Evolutionary conservation across 1,140 invertebrate species (phyloP).

Genomic region (Drosophila aff.): DNA sequence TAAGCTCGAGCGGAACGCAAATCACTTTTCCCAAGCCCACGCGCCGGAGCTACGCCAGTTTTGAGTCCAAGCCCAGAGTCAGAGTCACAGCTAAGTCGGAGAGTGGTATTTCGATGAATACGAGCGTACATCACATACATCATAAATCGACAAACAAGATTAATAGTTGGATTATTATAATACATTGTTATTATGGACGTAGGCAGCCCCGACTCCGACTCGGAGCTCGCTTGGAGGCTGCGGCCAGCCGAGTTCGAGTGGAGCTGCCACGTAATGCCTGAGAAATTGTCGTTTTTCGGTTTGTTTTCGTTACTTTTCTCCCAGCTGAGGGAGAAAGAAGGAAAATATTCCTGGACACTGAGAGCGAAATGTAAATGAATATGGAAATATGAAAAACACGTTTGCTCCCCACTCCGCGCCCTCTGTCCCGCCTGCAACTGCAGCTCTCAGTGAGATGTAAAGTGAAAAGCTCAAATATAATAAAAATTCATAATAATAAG

Average conservation of each 20-base stretch:
- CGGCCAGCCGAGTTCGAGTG: slow-evolving; percentile 4
- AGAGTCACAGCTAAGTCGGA: slow-evolving; percentile 2
- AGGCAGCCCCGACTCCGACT: slow-evolving; percentile 30
- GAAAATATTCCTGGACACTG: slow-evolving; percentile 45
- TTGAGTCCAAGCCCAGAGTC: background rate
- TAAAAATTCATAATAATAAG: slow-evolving; percentile 62
- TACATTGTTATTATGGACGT: slow-evolving; percentile 20
- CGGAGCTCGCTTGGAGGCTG: slow-evolving; percentile 7
- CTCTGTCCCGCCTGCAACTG: background rate
- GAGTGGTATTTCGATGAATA: slow-evolving; percentile 14
- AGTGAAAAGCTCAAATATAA: slow-evolving; percentile 68
- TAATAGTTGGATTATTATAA: slow-evolving; percentile 75
- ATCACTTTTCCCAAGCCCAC: slow-evolving; percentile 39
- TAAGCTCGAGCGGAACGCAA: slow-evolving; percentile 26
- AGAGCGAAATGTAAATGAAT: slow-evolving; percentile 64
- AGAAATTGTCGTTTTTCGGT: slow-evolving; percentile 38
- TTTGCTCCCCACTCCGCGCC: slow-evolving; percentile 33
- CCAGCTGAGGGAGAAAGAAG: slow-evolving; percentile 10
- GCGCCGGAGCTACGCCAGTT: background rate
- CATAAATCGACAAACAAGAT: slow-evolving; percentile 60
- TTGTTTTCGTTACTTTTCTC: slow-evolving; percentile 11
- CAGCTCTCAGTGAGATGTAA: slow-evolving; percentile 42
- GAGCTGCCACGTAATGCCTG: slow-evolving; percentile 55
- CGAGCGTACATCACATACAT: background rate
- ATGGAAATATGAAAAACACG: slow-evolving; percentile 77